Evolutionary conservation across 2,797 vertebrate species (phyloP).

Genomic region (Echeneis naucrates): DNA sequence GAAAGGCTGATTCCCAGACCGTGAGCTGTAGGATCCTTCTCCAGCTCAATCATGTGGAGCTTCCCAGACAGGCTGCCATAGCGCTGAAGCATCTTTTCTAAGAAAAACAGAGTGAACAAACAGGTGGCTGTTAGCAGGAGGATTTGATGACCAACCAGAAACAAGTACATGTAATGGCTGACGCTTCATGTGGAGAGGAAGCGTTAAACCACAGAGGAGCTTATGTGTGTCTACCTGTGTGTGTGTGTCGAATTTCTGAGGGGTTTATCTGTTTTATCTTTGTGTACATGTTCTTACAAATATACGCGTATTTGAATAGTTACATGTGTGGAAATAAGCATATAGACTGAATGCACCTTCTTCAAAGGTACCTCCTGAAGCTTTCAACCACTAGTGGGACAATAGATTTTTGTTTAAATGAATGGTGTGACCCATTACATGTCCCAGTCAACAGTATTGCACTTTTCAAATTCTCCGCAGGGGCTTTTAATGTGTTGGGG

Average conservation of each 20-base stretch:
- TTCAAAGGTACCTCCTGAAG: neutral
- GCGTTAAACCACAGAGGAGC: conserved; percentile 46
- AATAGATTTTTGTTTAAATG: neutral
- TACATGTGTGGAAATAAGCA: conserved; percentile 8
- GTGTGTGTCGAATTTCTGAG: too few species aligned
- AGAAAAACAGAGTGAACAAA: conserved; percentile 49
- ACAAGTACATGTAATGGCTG: conserved; percentile 61
- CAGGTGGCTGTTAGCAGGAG: conserved; percentile 53
- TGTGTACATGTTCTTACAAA: too few species aligned
- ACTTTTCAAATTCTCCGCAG: too few species aligned
- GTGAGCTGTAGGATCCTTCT: conserved; percentile 88
- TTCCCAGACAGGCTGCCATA: conserved; percentile 91
- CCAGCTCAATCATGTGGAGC: conserved; percentile 92
- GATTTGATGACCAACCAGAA: conserved; percentile 39
- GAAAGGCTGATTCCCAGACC: conserved; percentile 92
- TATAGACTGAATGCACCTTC: neutral
- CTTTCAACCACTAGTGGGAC: neutral
- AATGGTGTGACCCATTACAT: neutral
- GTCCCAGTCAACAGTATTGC: too few species aligned
- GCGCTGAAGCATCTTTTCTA: conserved; percentile 90
- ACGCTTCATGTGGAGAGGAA: conserved; percentile 59
- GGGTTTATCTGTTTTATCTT: too few species aligned
- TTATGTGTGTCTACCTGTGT: conserved; percentile 27
- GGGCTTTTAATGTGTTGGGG: neutral
- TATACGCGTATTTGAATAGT: neutral